Conservation (phyloP, 2,797 vertebrate genomes). For the Chromis chromis region DNA sequence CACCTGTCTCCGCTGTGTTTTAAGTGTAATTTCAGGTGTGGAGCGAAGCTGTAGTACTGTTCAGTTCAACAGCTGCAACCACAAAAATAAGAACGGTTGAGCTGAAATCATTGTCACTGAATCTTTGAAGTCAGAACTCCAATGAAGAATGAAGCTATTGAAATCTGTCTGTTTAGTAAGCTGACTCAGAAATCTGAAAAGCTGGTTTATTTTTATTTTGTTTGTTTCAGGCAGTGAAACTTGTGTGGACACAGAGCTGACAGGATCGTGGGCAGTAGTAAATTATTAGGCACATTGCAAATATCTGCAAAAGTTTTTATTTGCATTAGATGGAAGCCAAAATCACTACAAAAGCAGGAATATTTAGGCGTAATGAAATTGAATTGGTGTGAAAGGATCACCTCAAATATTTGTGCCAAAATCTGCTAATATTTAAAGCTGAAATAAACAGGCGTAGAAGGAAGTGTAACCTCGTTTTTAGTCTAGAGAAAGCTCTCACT, state of each 20-base stretch:
- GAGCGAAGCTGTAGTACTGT: conserved; percentile 68
- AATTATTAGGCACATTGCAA: conserved; percentile 36
- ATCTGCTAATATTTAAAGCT: conserved; percentile 41
- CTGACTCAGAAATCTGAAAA: conserved; percentile 71
- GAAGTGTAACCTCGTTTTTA: conserved; percentile 34
- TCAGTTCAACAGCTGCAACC: conserved; percentile 48
- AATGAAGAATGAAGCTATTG: conserved; percentile 73
- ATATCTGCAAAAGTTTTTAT: conserved; percentile 27
- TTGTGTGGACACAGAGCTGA: conserved; percentile 31
- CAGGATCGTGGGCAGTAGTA: not conserved
- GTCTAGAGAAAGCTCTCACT: conserved; percentile 19
- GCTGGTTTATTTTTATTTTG: conserved; percentile 36
- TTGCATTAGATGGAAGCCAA: conserved; percentile 9
- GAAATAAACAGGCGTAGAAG: conserved; percentile 22
- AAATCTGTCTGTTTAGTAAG: conserved; percentile 57
- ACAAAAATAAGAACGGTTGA: conserved; percentile 42
- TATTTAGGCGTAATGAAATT: conserved; percentile 33
- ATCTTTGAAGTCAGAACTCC: conserved; percentile 65
- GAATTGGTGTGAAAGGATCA: conserved; percentile 27
- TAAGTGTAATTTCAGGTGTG: conserved; percentile 69
- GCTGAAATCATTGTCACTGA: conserved; percentile 65
- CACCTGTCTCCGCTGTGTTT: conserved; percentile 74
- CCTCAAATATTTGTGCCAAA: conserved; percentile 77
- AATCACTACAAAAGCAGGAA: conserved; percentile 10
- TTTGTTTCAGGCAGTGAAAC: conserved; percentile 36